Conservation (phyloP, 2,113 vertebrate genomes). For the Pterocles orientalis region DNA sequence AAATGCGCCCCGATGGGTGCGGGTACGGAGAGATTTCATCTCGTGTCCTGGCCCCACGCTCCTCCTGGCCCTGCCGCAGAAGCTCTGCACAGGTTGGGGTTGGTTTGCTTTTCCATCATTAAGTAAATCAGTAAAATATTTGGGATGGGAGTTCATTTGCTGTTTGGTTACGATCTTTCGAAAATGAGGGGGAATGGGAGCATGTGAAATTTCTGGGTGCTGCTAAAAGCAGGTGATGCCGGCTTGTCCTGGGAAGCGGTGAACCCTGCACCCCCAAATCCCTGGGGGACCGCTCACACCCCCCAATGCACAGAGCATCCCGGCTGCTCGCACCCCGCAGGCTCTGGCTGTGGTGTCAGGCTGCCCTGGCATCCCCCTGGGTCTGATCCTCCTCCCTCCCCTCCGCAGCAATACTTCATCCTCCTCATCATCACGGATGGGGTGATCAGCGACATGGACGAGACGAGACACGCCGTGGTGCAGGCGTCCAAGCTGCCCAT, state of each 20-base stretch:
- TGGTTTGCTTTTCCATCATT: not conserved
- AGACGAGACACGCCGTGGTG: constrained; percentile 91
- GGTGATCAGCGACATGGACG: constrained; percentile 99
- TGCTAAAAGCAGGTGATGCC: not conserved
- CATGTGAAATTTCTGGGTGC: not conserved
- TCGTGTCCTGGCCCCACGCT: fast-evolving
- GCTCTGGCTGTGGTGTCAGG: not conserved
- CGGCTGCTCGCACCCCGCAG: fast-evolving
- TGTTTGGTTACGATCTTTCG: not conserved
- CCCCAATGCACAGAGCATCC: fast-evolving
- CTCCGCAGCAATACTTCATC: constrained; percentile 93
- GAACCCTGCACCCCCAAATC: not conserved
- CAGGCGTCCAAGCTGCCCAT: constrained; percentile 96
- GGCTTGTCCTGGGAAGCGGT: not conserved
- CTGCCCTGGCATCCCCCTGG: fast-evolving
- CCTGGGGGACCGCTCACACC: not conserved
- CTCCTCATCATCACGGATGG: constrained; percentile 98
- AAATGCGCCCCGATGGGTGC: fast-evolving
- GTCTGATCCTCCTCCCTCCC: not conserved
- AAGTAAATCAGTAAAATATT: not conserved
- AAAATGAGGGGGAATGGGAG: not conserved
- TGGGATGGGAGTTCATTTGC: not conserved
- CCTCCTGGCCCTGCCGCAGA: not conserved
- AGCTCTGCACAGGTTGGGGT: not conserved
- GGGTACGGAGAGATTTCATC: not conserved